Percentiles rank a stretch among this genome's conserved stretches.
phyloP scores from a whole-genome alignment of 2,888 invertebrate genomes.

The Clostera curtula region DNA sequence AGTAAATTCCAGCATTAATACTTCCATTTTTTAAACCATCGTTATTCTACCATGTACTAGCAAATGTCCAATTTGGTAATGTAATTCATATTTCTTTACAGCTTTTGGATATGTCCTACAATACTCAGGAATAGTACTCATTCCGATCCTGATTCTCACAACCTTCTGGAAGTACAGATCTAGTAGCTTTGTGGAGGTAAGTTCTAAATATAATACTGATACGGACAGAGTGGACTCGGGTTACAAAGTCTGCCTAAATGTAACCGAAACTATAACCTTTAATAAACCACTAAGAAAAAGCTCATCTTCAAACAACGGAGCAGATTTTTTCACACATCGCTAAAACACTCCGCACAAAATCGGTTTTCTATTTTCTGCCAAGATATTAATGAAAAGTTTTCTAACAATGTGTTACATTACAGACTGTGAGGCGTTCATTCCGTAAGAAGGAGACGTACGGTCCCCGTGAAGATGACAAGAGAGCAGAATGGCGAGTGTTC shows the following conservation, averaged over 20 bases:
- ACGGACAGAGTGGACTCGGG: no score
- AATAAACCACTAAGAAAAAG: no score
- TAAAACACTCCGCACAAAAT: no score
- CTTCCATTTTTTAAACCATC: no score
- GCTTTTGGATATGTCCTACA: constrained; percentile 54
- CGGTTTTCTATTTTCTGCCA: constrained; percentile 1
- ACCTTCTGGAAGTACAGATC: constrained; percentile 54
- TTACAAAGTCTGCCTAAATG: no score
- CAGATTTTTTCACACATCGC: no score
- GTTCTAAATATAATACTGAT: constrained; percentile 6
- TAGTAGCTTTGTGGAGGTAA: constrained; percentile 35
- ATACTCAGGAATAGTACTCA: constrained; percentile 53
- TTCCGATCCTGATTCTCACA: constrained; percentile 48
- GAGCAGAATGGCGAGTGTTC: constrained; percentile 76
- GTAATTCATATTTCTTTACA: constrained; percentile 35
- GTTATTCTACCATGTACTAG: no score
- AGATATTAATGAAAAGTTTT: no score
- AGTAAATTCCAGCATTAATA: no score
- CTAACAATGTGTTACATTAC: constrained; percentile 15
- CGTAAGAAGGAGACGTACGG: constrained; percentile 57
- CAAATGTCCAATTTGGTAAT: no score
- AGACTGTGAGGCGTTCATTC: constrained; percentile 63
- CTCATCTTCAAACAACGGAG: no score
- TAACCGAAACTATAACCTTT: no score
- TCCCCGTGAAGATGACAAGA: constrained; percentile 68